Evolutionary conservation across 2,113 vertebrate genomes (phyloP).

Genomic region (Australoheros scitulus): DNA sequence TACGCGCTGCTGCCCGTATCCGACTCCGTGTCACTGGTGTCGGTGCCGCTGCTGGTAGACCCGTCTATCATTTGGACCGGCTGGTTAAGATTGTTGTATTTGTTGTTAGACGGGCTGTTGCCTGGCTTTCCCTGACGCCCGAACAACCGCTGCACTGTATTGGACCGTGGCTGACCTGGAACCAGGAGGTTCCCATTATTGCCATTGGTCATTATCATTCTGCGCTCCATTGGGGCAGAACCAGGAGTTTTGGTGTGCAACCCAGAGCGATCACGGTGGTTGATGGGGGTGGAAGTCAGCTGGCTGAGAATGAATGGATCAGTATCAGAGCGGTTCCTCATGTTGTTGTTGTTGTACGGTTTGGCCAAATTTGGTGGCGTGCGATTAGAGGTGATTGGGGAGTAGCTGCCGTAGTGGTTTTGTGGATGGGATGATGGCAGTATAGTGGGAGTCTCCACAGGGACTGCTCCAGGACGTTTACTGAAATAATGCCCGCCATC

Average conservation of each 20-base stretch:
- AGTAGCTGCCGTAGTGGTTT: slow-evolving; percentile 73
- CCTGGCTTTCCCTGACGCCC: slow-evolving; percentile 59
- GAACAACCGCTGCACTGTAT: slow-evolving; percentile 64
- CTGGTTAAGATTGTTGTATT: slow-evolving; percentile 71
- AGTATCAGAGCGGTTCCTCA: slow-evolving; percentile 87
- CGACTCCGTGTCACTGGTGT: slow-evolving; percentile 89
- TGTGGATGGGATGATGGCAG: slow-evolving; percentile 10
- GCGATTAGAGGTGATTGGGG: slow-evolving; percentile 72
- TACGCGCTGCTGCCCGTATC: slow-evolving; percentile 80
- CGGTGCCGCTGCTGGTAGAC: slow-evolving; percentile 89
- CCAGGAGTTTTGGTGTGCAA: slow-evolving; percentile 35
- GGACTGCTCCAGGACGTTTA: slow-evolving; percentile 40
- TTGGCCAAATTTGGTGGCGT: slow-evolving; percentile 66
- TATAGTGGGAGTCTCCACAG: slow-evolving; percentile 12
- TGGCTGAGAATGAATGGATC: slow-evolving; percentile 91
- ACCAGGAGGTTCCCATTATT: slow-evolving; percentile 60
- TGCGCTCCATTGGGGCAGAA: slow-evolving; percentile 74
- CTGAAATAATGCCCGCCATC: slow-evolving; percentile 67
- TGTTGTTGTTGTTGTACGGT: slow-evolving; percentile 69
- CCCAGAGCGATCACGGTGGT: slow-evolving; percentile 51
- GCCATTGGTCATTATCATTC: slow-evolving; percentile 79
- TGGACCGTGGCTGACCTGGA: slow-evolving; percentile 71
- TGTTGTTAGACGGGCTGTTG: neutral
- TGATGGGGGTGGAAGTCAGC: slow-evolving; percentile 76
- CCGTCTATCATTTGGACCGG: slow-evolving; percentile 86